phyloP scores from a whole-genome alignment of 2,888 invertebrate genomes.

The Drosophila gaucha region DNA sequence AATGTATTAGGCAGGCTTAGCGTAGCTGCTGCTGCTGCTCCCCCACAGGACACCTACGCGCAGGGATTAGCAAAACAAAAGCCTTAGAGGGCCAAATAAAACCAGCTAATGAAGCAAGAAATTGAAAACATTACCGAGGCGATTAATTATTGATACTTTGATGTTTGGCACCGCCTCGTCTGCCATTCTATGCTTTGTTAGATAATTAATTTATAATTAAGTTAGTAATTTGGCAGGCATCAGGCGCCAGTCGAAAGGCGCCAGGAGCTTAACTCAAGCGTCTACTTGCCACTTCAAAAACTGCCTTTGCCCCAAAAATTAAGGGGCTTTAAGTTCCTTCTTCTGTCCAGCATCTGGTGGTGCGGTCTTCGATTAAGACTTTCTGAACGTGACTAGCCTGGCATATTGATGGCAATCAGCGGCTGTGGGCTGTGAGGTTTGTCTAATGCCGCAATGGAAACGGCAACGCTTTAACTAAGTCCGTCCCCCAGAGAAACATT shows the following conservation, averaged over 20 bases:
- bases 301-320: conserved; percentile 36
- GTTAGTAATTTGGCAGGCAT: conserved; percentile 61
- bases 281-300: conserved; percentile 35
- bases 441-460: conserved; percentile 19
- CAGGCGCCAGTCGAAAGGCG: conserved; percentile 8
- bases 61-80: conserved; percentile 46
- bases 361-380: conserved; percentile 64
- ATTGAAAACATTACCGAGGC: conserved; percentile 78
- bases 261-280: conserved; percentile 19
- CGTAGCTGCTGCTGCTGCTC: background rate
- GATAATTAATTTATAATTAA: conserved; percentile 78
- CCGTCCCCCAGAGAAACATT: conserved; percentile 41
- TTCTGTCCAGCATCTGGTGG: conserved; percentile 54
- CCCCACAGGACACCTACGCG: conserved; percentile 22
- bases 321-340: conserved; percentile 62
- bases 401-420: conserved; percentile 55
- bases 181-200: conserved; percentile 52
- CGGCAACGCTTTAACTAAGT: conserved; percentile 5
- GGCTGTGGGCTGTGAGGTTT: conserved; percentile 2
- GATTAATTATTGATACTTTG: conserved; percentile 80
- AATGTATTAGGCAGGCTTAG: conserved; percentile 21
- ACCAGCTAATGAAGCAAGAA: conserved; percentile 76
- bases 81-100: conserved; percentile 54
- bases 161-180: conserved; percentile 51
- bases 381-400: conserved; percentile 69